These are phyloP conservation scores for Hedychridium roseum DNA, from an alignment of 2,888 invertebrate genomes.

Conservation along the genomic window DNA sequence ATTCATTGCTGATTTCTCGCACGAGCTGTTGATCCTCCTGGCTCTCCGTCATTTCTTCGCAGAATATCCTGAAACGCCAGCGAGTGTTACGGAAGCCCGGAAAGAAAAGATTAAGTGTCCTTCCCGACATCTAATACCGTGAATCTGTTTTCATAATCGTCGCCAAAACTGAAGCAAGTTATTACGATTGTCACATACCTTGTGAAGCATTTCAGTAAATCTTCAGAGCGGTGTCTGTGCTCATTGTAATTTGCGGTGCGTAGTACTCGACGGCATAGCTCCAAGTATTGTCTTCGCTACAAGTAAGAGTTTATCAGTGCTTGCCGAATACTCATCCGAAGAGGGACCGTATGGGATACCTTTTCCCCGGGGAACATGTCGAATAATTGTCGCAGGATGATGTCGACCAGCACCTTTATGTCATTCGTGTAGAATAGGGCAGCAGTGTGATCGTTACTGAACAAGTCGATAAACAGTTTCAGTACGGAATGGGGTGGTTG, in stretches of 20 bases:
- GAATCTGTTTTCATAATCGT: no score
- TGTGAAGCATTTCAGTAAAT: constrained; percentile 84
- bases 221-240: constrained; percentile 81
- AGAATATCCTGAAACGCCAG: constrained; percentile 73
- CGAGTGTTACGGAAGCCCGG: no score
- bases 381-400: constrained; percentile 87
- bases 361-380: constrained; percentile 89
- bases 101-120: no score
- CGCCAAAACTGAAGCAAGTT: no score
- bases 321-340: constrained; percentile 7
- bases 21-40: constrained; percentile 80
- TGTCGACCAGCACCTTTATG: constrained; percentile 91
- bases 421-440: constrained; percentile 94
- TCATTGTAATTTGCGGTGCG: constrained; percentile 83
- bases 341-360: constrained; percentile 64
- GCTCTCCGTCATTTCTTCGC: constrained; percentile 80
- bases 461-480: constrained; percentile 88
- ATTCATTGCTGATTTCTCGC: constrained; percentile 83
- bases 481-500: constrained; percentile 85
- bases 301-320: constrained; percentile 10
- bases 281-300: constrained; percentile 78
- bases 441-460: constrained; percentile 80
- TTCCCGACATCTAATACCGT: no score
- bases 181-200: constrained; percentile 54
- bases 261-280: constrained; percentile 80